A percentile compares a stretch with the other conserved stretches of the same genome.
phyloP scores from a whole-genome alignment of 2,888 invertebrate genomes.

The Tanypteryx hageni region DNA sequence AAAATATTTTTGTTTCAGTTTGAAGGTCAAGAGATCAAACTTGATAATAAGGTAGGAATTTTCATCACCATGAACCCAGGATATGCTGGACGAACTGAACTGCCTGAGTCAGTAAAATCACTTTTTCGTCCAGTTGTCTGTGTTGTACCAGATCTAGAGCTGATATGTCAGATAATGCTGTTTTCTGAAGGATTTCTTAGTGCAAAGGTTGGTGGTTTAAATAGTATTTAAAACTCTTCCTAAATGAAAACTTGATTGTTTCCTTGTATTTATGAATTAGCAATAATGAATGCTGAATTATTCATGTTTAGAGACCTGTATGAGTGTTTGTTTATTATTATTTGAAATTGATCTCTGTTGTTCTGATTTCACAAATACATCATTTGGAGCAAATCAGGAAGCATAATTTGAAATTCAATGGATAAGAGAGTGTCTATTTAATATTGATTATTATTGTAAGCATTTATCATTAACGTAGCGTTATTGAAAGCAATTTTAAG shows the following conservation, averaged over 20 bases:
- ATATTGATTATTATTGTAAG: too few species aligned
- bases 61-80: slow-evolving; percentile 98
- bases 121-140: slow-evolving; percentile 95
- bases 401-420: too few species aligned
- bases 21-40: slow-evolving; percentile 87
- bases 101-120: slow-evolving; percentile 95
- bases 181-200: slow-evolving; percentile 95
- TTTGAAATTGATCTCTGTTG: too few species aligned
- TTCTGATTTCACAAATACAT: too few species aligned
- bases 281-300: too few species aligned
- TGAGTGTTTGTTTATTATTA: too few species aligned
- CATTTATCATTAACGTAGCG: too few species aligned
- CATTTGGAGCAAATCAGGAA: too few species aligned
- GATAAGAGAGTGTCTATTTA: too few species aligned
- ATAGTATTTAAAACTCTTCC: neutral
- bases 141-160: slow-evolving; percentile 92
- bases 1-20: slow-evolving; percentile 78
- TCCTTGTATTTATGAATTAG: neutral
- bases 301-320: too few species aligned
- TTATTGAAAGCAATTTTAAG: too few species aligned
- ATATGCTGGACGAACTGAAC: slow-evolving; percentile 92
- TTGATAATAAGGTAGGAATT: slow-evolving; percentile 92
- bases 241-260: neutral
- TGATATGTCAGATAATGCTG: slow-evolving; percentile 94
- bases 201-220: slow-evolving; percentile 82